A percentile compares a stretch with the other conserved stretches of the same genome.
Conservation (phyloP, 2,888 invertebrate species). For the Siphonodentalium dalli region DNA sequence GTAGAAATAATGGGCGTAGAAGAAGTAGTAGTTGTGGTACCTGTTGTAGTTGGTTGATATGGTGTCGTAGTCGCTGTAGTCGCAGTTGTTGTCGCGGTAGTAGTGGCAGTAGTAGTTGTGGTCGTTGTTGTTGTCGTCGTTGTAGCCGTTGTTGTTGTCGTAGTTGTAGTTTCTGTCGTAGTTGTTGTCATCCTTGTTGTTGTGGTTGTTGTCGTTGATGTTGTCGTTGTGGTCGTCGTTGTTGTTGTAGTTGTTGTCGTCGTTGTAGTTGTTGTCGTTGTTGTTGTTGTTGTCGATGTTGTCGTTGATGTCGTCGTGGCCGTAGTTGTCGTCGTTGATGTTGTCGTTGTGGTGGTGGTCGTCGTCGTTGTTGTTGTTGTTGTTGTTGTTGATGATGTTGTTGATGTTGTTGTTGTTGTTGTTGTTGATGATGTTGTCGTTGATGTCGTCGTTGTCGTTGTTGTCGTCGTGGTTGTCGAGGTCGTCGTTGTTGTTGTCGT, state of each 20-base stretch:
- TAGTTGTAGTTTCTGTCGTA: background rate
- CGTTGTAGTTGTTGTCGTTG: background rate
- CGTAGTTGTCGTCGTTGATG: background rate
- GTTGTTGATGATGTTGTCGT: background rate
- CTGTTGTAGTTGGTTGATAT: background rate
- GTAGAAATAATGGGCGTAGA: background rate
- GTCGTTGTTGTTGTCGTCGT: background rate
- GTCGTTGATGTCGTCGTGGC: background rate
- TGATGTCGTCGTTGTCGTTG: background rate
- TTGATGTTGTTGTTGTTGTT: background rate
- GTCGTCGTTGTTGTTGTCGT: background rate
- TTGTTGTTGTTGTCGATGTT: background rate
- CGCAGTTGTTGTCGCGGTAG: background rate
- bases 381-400: background rate
- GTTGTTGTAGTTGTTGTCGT: background rate
- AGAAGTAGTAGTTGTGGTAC: background rate
- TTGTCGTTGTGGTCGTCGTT: background rate
- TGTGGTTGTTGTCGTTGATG: background rate
- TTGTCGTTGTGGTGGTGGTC: background rate
- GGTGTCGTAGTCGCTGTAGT: constrained; percentile 3
- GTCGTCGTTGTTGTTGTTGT: background rate
- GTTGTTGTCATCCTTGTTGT: background rate
- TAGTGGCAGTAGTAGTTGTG: background rate
- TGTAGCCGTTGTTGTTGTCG: background rate
- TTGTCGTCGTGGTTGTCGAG: background rate